phyloP scores from a whole-genome alignment of 2,113 vertebrate genomes.

The Carassius auratus region DNA sequence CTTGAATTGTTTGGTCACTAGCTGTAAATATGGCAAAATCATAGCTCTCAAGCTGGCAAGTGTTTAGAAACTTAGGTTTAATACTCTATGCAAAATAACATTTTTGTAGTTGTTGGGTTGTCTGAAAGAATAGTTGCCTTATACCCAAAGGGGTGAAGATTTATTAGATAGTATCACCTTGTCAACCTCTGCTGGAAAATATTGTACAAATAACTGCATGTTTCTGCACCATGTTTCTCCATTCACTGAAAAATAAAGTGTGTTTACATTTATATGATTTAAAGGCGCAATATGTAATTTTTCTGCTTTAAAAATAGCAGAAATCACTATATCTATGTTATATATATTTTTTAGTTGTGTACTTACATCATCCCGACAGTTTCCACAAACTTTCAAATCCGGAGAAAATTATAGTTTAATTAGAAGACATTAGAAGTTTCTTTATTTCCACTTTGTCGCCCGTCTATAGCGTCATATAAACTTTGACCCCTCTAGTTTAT shows the following conservation, averaged over 20 bases:
- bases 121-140: background rate
- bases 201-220: background rate
- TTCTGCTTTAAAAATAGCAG: too few species aligned
- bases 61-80: background rate
- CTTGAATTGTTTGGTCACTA: slow-evolving; percentile 25
- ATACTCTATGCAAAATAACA: background rate
- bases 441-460: too few species aligned
- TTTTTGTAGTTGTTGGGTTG: background rate
- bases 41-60: background rate
- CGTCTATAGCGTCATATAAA: too few species aligned
- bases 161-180: background rate
- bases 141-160: background rate
- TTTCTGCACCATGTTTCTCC: background rate
- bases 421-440: too few species aligned
- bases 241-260: background rate
- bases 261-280: background rate
- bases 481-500: too few species aligned
- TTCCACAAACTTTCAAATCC: too few species aligned
- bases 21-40: background rate
- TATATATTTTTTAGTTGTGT: too few species aligned
- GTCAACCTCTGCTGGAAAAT: background rate
- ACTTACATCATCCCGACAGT: too few species aligned
- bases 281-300: too few species aligned
- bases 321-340: too few species aligned
- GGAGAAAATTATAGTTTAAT: too few species aligned